Conservation (phyloP, 2,888 invertebrate species). For the Apotomis betuletana region DNA sequence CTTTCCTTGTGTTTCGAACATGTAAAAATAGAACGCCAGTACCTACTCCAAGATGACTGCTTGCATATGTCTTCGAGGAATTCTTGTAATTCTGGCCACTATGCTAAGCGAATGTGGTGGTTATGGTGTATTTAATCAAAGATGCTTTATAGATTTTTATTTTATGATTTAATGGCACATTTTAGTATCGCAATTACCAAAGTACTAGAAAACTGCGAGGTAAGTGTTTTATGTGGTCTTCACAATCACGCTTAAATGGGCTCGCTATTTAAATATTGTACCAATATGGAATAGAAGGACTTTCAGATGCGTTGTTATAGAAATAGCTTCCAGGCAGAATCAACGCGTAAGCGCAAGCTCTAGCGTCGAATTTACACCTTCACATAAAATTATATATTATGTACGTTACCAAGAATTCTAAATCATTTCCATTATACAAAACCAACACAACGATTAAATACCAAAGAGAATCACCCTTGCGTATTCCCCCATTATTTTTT, state of each 20-base stretch:
- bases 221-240: background rate
- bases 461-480: slow-evolving; percentile 58
- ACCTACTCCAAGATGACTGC: slow-evolving; percentile 41
- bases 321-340: background rate
- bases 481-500: slow-evolving; percentile 43
- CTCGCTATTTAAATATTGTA: background rate
- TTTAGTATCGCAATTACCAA: background rate
- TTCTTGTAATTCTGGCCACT: slow-evolving; percentile 34
- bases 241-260: background rate
- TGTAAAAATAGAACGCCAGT: slow-evolving; percentile 70
- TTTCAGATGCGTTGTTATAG: background rate
- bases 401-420: no score
- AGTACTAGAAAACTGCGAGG: background rate
- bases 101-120: slow-evolving; percentile 21
- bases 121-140: slow-evolving; percentile 29
- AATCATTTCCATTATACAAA: slow-evolving; percentile 16
- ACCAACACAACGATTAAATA: slow-evolving; percentile 37
- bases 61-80: slow-evolving; percentile 45
- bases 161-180: background rate
- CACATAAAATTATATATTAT: no score
- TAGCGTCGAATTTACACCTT: background rate
- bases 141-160: background rate
- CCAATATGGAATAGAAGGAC: background rate
- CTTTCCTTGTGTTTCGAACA: slow-evolving; percentile 65
- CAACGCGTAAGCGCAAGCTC: background rate